Evolutionary conservation across 1,140 invertebrate genomes (phyloP), one percentile per base, ranked within the genome.

Genomic region (Micrasema longulum): DNA sequence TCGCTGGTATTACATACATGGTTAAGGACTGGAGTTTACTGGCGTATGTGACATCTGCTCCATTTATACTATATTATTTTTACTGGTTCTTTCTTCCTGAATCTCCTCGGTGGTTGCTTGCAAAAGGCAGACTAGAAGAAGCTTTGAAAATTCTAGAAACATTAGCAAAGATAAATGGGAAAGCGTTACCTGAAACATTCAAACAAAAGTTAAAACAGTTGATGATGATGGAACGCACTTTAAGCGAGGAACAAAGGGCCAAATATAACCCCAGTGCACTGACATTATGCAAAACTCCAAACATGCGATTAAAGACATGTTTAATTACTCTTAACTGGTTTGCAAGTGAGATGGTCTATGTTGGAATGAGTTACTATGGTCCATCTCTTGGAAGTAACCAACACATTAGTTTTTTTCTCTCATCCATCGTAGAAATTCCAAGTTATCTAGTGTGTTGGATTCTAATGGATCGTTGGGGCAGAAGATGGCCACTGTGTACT

Each of bases 41-140:
- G 0, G 90, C 93, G 0, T 82, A 95, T 52, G 89, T 89, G 1
- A 95, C 93, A 1, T 95, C 94, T 4, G 80, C 92, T 9, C 95
- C 95, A 1, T 97, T 97, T 80, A 84, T 93, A 36, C 79, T 92
- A 0, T 95, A 95, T 77, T 95, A 94, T 76, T 80, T 93, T 1
- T 96, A 95, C 77, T 93, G 93, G 91, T 93, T 89, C 50, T 90
- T 93, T 69, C 84, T 95, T 84, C 92, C 95, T 52, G 94, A 95
- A 83, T 95, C 93, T 18, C 93, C 94, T 1, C 83, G 94, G 74
- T 95, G 94, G 94, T 83, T 95, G 1, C 77, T 95, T 41, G 92
- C 93, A 73, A 91, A 91, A 80, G 92, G 93, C 7, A 88, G 90
- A 53, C 83, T 95, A 11, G 89, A 93, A 72, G 92, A 96, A 83